Base-by-base conservation (phyloP, 2,113 vertebrate genomes). In the Eleginops maclovinus region DNA sequence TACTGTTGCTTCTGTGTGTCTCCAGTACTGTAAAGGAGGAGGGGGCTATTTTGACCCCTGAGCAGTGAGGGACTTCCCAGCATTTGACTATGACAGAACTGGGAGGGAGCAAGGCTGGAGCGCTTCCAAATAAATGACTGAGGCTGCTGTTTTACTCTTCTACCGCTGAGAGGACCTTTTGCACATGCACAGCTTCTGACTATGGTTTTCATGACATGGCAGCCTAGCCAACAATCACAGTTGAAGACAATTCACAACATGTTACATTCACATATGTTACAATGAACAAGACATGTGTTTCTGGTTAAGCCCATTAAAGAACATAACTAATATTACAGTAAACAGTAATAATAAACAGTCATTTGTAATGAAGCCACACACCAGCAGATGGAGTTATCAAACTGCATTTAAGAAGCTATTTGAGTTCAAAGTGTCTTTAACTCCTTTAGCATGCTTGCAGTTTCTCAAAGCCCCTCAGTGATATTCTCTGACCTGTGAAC, bases 141-240 rank as follows among this genome's bases (percentile, higher is more conserved):
- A 79, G 19, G 22, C 75, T 62, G 84, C 75, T 54, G 80, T 79
- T 15, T 68, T 86, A 53, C 51, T 86, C 17, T 86, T 86, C 21
- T 83, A 76, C 46, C 28, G 28, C 67, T 82, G 51, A 85, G 13
- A 56, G 16, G 36, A 15, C 4, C 47, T 61, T 26, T 47, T 64
- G n/a, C n/a, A 36, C 21, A 60, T 12, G 3, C 15, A 36, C 31
- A 36, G 31, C 31, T n/a, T n/a, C n/a, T n/a, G n/a, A n/a, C n/a
- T 36, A 36, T 36, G 31, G 31, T 7, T 36, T 36, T 36, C 8
- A 8, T 36, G 31, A 36, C 31, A 9, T 36, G 31, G 6, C 31
- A 36, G 31, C 31, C 31, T 8, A 36, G 31, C 31, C 31, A 36
- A 36, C 31, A 36, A 36, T 36, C 31, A 36, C 31, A 55, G 24